Evolutionary conservation across 2,113 vertebrate species (phyloP).

Genomic region (Platysteira castanea): DNA sequence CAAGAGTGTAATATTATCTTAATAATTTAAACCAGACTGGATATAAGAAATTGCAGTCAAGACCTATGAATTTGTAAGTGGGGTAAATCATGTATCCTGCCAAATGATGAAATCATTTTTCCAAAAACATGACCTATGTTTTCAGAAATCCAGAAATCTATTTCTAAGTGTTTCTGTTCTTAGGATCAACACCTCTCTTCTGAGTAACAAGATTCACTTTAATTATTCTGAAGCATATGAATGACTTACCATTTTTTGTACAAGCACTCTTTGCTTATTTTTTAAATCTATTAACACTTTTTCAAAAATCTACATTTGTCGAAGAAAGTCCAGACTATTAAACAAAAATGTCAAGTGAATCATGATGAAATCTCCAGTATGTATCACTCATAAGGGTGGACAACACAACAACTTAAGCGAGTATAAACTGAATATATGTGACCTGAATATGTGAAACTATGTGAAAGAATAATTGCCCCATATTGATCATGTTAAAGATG

Average conservation of each 20-base stretch:
- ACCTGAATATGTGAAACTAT: neutral
- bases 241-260: neutral
- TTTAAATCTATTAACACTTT: neutral
- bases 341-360: neutral
- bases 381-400: neutral
- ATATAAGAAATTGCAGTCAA: neutral
- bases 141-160: neutral
- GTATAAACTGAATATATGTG: neutral
- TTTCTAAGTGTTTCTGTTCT: neutral
- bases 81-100: neutral
- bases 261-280: neutral
- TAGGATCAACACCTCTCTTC: neutral
- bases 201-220: neutral
- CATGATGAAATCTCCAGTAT: accelerated
- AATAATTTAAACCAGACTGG: constrained; percentile 5
- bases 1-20: neutral
- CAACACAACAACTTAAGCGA: neutral
- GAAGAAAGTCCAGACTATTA: neutral
- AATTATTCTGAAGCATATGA: neutral
- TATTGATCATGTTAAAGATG: neutral
- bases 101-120: neutral
- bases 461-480: neutral
- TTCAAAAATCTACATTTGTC: neutral
- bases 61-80: neutral
- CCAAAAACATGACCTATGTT: neutral